Evolutionary conservation across 1,140 invertebrate species (phyloP), one percentile per base, ranked within the genome.

Genomic region (Cydia amplana): DNA sequence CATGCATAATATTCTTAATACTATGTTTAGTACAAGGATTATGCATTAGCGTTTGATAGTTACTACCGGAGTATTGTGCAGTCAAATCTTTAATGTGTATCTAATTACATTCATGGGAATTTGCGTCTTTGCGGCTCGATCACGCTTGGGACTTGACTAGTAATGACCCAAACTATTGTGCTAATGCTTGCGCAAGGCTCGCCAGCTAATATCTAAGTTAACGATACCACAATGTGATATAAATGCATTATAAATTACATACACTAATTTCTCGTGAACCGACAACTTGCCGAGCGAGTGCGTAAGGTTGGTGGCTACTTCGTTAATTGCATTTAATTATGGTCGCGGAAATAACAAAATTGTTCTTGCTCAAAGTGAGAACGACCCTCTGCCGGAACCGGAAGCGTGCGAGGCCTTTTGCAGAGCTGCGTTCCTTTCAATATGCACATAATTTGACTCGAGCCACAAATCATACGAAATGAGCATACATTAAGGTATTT

Each of bases 361-460:
- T 75, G 78, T 83, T 86, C 79, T 86, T 86, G 82, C 86, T 78
- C 51, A 75, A 73, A 85, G 85, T 89, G 84, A 86, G 88, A 91
- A 87, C 85, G 90, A 84, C 87, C 86, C 85, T 87, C 84, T 76
- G 72, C 46, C 81, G 80, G 81, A 86, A 84, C 86, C 87, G 88
- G 90, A 91, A 85, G 75, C 78, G 55, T 46, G 75, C 85, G 85
- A 87, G 87, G 87, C 79, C 84, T 87, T 80, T 70, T 70, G 65
- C 65, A 70, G 65, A 32, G 65, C 65, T 70, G 65, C 65, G 65
- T 9, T 70, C 6, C 65, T 36, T 70, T 70, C 65, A 40, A 70
- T 70, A 70, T 36, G 65, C 64, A 67, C 64, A 67, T 67, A 67
- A 60, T 60, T 60, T 60, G 55, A 60, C 20, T 12, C 55, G 9